phyloP scores from a whole-genome alignment of 2,888 invertebrate species.

The Tupiocoris notatus region DNA sequence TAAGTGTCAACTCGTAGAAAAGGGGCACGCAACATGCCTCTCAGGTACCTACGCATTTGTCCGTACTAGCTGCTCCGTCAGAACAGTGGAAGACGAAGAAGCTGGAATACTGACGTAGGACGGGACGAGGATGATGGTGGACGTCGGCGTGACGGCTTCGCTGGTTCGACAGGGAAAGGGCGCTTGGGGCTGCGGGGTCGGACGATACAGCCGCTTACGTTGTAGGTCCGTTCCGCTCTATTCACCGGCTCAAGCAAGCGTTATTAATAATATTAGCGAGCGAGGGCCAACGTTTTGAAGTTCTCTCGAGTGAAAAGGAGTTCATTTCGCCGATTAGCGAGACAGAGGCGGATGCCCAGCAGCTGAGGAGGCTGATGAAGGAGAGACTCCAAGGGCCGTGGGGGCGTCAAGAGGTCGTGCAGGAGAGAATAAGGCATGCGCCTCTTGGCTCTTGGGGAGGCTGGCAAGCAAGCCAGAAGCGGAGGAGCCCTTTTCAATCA shows the following conservation, averaged over 20 bases:
- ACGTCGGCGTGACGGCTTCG: no score
- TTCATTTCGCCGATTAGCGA: constrained; percentile 41
- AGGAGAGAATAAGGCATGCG: constrained; percentile 26
- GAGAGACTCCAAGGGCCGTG: neutral
- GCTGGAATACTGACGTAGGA: no score
- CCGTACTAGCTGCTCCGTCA: no score
- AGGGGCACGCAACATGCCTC: no score
- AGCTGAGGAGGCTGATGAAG: neutral
- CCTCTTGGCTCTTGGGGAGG: neutral
- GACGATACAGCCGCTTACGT: neutral
- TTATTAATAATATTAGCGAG: constrained; percentile 46
- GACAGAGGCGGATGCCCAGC: neutral
- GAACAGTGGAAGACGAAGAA: no score
- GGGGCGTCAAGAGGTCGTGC: neutral
- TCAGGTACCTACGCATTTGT: no score
- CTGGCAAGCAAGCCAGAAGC: neutral
- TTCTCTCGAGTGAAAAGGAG: constrained; percentile 38
- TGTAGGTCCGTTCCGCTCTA: constrained; percentile 42
- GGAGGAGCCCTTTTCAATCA: neutral
- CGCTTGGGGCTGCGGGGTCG: neutral
- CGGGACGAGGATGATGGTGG: neutral
- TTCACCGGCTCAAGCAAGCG: constrained; percentile 42
- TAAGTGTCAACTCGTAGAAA: no score
- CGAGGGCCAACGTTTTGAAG: constrained; percentile 36
- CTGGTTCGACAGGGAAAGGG: neutral